Conservation (phyloP, 2,888 invertebrate genomes). For the Tenthredo livida region DNA sequence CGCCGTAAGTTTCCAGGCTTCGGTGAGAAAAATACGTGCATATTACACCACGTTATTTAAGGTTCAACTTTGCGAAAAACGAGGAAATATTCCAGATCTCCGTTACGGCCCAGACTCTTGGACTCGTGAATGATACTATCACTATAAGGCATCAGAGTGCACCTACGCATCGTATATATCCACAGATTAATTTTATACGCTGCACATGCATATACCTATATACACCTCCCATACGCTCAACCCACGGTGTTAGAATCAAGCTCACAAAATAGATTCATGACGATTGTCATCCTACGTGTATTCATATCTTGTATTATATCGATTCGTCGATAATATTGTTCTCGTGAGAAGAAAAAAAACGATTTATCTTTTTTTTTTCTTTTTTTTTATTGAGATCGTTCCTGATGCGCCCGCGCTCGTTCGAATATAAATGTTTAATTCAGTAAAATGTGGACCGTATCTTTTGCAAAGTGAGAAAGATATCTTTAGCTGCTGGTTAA, state of each 20-base stretch:
- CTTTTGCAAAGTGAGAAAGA: not conserved
- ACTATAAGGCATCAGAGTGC: slow-evolving; percentile 13
- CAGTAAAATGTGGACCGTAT: not conserved
- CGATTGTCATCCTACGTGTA: slow-evolving; percentile 28
- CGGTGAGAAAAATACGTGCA: slow-evolving; percentile 40
- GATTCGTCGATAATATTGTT: slow-evolving; percentile 25
- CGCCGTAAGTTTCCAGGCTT: slow-evolving; percentile 31
- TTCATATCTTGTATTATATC: slow-evolving; percentile 7
- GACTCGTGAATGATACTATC: slow-evolving; percentile 23
- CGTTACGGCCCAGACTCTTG: slow-evolving; percentile 13
- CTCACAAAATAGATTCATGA: slow-evolving; percentile 4
- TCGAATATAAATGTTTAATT: not conserved
- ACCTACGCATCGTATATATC: slow-evolving; percentile 6
- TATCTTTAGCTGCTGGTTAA: slow-evolving; percentile 21
- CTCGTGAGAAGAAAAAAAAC: not conserved
- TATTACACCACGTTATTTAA: slow-evolving; percentile 34
- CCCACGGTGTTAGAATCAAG: slow-evolving; percentile 21
- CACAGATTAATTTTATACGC: slow-evolving; percentile 10
- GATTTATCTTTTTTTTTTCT: not conserved
- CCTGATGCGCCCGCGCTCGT: not conserved
- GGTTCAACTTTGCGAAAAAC: slow-evolving; percentile 21
- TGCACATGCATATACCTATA: not conserved
- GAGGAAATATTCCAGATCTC: slow-evolving; percentile 9
- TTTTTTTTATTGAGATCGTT: not conserved
- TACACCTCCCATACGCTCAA: not conserved